Evolutionary conservation across 2,113 vertebrate species (phyloP).

Genomic region (Rhipidura dahli): DNA sequence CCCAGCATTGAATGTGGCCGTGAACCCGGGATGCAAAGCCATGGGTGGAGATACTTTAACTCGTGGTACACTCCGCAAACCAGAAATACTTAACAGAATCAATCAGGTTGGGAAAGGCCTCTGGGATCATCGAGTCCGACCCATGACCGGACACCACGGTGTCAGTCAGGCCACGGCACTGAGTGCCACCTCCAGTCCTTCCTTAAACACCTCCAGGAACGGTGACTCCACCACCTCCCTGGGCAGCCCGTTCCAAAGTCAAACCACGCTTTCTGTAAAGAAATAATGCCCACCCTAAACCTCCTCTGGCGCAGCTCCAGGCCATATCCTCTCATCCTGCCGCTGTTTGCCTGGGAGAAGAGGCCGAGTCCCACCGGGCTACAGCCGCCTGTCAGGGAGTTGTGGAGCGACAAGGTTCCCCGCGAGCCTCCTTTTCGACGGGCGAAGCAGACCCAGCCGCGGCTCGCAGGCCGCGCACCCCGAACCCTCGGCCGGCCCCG

Average conservation of each 20-base stretch:
- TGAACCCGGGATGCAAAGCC: neutral
- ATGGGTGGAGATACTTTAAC: neutral
- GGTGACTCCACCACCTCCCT: neutral
- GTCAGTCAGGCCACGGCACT: accelerated
- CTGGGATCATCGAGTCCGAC: neutral
- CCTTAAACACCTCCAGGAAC: neutral
- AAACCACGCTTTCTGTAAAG: accelerated
- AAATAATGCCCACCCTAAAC: neutral
- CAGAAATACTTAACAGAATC: neutral
- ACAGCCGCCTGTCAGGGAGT: accelerated
- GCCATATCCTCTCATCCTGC: accelerated
- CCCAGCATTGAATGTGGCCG: neutral
- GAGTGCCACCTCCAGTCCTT: accelerated
- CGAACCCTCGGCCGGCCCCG: no score
- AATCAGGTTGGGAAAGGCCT: neutral
- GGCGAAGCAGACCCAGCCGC: neutral
- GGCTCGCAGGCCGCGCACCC: no score
- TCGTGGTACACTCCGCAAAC: no score
- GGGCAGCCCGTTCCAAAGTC: neutral
- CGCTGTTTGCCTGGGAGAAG: neutral
- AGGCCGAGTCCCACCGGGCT: neutral
- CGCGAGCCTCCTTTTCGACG: accelerated
- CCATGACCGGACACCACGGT: accelerated
- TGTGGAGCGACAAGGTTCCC: accelerated
- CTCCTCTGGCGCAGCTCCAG: neutral